phyloP scores from a whole-genome alignment of 2,888 invertebrate genomes.

The Lingula anatina region DNA sequence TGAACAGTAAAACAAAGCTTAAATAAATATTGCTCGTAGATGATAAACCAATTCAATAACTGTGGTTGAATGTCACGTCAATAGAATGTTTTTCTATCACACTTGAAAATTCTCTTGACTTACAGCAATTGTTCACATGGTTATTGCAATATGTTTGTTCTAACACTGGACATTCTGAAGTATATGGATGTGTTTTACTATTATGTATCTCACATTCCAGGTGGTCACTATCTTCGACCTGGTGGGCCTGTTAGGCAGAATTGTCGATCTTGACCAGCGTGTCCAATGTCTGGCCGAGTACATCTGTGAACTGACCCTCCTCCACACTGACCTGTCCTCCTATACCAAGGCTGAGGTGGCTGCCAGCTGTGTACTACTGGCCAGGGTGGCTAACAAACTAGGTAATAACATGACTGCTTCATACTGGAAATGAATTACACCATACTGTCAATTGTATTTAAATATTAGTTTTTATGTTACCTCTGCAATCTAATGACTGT shows the following conservation, averaged over 20 bases:
- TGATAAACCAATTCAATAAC: no score
- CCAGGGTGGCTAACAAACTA: slow-evolving; percentile 29
- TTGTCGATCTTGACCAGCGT: slow-evolving; percentile 19
- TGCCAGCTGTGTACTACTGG: slow-evolving; percentile 37
- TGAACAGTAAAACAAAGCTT: no score
- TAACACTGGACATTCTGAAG: background rate
- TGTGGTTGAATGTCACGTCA: no score
- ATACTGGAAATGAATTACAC: no score
- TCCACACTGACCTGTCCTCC: slow-evolving; percentile 44
- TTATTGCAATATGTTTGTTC: background rate
- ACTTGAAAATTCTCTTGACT: no score
- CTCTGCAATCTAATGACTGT: no score
- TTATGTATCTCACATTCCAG: slow-evolving; percentile 11
- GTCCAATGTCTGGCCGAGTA: slow-evolving; percentile 33
- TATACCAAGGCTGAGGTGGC: slow-evolving; percentile 41
- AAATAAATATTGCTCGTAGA: no score
- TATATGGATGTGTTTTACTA: background rate
- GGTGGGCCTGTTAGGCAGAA: slow-evolving; percentile 28
- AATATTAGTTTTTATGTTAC: no score
- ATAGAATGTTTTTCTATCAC: no score
- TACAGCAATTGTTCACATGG: no score
- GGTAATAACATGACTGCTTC: no score
- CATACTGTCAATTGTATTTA: no score
- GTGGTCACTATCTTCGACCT: slow-evolving; percentile 37
- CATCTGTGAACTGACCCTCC: slow-evolving; percentile 40